These are phyloP conservation scores for Caenorhabditis angaria DNA, from an alignment of 2,888 invertebrate species.

Conservation along the genomic window DNA sequence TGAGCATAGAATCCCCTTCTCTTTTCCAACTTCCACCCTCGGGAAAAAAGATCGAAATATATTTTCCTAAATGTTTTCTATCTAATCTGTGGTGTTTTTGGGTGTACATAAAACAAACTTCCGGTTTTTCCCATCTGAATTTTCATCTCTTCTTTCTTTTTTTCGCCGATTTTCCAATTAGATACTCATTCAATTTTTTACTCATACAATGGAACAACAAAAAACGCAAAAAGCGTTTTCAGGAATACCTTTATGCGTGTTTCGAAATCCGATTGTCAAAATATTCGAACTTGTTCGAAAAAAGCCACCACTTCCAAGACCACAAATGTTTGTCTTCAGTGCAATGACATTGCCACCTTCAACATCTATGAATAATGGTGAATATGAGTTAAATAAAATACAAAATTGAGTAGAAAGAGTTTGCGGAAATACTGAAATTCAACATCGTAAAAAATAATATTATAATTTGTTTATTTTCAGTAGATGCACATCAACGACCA, in stretches of 20 bases:
- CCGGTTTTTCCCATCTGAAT: background rate
- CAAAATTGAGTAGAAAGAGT: background rate
- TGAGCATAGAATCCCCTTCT: too few species aligned
- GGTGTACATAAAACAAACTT: background rate
- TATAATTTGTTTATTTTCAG: slow-evolving; percentile 39
- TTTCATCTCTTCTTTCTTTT: background rate
- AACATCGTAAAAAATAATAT: too few species aligned
- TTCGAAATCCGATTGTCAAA: background rate
- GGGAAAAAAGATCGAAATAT: too few species aligned
- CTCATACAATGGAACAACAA: slow-evolving; percentile 1
- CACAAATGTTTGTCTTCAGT: slow-evolving; percentile 38
- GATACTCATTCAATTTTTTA: background rate
- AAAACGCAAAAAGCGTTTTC: background rate
- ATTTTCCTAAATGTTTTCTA: background rate
- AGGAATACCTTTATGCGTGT: slow-evolving; percentile 14
- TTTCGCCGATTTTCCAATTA: slow-evolving; percentile 3
- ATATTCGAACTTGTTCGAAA: background rate
- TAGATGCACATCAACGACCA: slow-evolving; percentile 36
- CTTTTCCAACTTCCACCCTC: too few species aligned
- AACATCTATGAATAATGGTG: slow-evolving; percentile 13
- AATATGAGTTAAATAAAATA: background rate
- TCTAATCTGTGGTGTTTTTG: background rate
- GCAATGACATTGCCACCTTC: slow-evolving; percentile 44
- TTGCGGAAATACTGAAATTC: background rate
- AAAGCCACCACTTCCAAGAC: slow-evolving; percentile 11